Evolutionary conservation across 2,797 vertebrate genomes (phyloP).

Genomic region (Vultur gryphus): DNA sequence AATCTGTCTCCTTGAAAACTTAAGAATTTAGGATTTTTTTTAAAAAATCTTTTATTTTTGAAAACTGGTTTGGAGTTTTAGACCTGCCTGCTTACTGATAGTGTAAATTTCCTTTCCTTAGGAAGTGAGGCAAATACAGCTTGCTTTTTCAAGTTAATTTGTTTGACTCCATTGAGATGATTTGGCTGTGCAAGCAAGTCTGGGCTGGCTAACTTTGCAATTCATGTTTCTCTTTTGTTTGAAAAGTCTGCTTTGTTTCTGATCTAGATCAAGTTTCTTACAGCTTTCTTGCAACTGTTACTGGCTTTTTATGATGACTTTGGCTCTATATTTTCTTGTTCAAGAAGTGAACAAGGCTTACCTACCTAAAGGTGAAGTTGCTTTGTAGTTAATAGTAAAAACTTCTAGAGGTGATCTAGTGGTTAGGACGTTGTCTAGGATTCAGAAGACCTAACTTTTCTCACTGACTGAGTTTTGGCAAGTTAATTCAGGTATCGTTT

Average conservation of each 20-base stretch:
- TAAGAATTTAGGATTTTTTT: neutral
- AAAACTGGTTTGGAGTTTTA: neutral
- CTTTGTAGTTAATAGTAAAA: neutral
- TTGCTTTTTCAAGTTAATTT: neutral
- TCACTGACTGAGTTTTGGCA: neutral
- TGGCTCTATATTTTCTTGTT: neutral
- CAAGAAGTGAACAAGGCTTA: neutral
- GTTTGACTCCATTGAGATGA: neutral
- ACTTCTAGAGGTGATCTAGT: neutral
- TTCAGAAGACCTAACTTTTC: neutral
- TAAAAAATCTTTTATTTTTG: neutral
- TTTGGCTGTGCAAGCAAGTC: neutral
- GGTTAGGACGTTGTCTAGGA: neutral
- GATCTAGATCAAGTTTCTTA: neutral
- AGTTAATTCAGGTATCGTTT: neutral
- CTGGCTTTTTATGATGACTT: neutral
- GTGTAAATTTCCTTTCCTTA: neutral
- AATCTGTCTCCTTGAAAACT: neutral
- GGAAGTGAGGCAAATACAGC: neutral
- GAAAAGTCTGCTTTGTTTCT: neutral
- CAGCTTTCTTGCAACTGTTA: neutral
- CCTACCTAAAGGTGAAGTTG: neutral
- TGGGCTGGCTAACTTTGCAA: neutral
- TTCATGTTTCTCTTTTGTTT: neutral
- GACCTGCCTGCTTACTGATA: neutral